phyloP scores from a whole-genome alignment of 2,113 vertebrate genomes.

The Brachypteracias leptosomus region DNA sequence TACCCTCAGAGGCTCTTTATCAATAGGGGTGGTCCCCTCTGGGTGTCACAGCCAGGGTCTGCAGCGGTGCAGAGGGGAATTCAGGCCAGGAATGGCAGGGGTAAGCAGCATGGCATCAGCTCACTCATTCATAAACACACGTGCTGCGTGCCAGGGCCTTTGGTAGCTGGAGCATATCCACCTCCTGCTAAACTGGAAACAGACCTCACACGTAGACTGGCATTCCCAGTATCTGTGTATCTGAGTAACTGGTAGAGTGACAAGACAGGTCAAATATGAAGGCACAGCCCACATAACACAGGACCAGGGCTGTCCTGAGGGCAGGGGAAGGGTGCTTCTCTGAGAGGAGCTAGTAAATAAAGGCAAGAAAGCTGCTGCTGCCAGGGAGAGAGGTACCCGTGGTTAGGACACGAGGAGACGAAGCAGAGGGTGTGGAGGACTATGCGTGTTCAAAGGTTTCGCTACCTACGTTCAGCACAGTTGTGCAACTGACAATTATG shows the following conservation, averaged over 20 bases:
- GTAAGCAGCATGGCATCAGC: background rate
- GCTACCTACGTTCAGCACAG: background rate
- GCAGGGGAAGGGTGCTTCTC: background rate
- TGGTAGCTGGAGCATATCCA: background rate
- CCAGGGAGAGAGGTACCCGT: background rate
- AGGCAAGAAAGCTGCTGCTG: background rate
- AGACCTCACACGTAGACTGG: background rate
- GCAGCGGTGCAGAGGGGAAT: fast-evolving
- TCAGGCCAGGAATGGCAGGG: background rate
- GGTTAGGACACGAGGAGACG: background rate
- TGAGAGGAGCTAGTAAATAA: background rate
- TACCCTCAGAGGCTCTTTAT: background rate
- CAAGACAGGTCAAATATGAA: background rate
- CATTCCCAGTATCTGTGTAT: background rate
- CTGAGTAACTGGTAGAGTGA: background rate
- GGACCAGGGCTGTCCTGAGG: background rate
- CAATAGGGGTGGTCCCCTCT: background rate
- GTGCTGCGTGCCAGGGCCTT: background rate
- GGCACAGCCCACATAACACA: background rate
- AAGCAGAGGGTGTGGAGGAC: constrained; percentile 23
- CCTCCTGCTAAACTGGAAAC: background rate
- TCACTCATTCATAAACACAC: background rate
- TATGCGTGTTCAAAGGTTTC: background rate
- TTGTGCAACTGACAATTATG: constrained; percentile 18
- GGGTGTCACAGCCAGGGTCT: background rate